Percentiles rank a stretch among this genome's conserved stretches.
Conservation (phyloP, 2,113 vertebrate species). For the Carassius auratus region DNA sequence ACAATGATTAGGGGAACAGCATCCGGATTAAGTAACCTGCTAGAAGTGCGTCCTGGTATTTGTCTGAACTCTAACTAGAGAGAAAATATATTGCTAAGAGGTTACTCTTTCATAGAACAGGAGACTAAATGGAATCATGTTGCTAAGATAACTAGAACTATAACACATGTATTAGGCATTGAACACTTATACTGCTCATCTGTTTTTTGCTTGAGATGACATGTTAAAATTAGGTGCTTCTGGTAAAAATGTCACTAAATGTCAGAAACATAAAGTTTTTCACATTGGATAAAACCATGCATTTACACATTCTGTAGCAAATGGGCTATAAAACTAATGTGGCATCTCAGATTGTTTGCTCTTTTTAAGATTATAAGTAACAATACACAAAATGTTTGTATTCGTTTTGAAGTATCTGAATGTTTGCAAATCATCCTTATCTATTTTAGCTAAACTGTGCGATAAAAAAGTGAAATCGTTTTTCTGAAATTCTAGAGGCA, state of each 20-base stretch:
- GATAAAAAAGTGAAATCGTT: not conserved
- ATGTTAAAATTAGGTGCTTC: not conserved
- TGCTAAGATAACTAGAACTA: not conserved
- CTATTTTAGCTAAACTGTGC: not conserved
- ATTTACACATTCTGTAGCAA: not conserved
- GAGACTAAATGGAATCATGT: not conserved
- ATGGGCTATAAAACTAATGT: not conserved
- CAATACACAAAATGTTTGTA: not conserved
- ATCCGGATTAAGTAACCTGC: slow-evolving; percentile 15
- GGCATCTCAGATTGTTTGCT: not conserved
- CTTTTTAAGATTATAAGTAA: not conserved
- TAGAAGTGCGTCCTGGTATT: not conserved
- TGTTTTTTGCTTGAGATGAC: not conserved
- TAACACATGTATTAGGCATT: too few species aligned
- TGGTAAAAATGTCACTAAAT: not conserved
- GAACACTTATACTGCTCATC: not conserved
- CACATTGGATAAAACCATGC: not conserved
- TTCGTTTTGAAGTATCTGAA: not conserved
- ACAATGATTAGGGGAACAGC: slow-evolving; percentile 31
- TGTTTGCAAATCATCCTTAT: not conserved
- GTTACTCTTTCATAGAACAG: not conserved
- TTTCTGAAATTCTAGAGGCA: not conserved
- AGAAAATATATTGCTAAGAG: not conserved
- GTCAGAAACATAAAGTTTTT: not conserved
- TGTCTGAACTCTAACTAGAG: not conserved